phyloP scores from a whole-genome alignment of 2,113 vertebrate genomes.

The Brachyistius frenatus region DNA sequence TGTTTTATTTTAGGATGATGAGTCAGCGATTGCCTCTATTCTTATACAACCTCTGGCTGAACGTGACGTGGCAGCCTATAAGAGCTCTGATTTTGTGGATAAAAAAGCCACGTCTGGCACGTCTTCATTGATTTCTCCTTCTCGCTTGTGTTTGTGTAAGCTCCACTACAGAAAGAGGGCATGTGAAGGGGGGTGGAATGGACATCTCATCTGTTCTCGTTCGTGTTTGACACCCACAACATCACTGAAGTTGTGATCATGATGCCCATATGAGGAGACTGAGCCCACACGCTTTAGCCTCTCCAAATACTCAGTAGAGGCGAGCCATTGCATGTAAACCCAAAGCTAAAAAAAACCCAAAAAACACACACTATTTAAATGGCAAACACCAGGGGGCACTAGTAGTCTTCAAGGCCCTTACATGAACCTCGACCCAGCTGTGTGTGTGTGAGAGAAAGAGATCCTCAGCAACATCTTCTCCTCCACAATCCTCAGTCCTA shows the following conservation, averaged over 20 bases:
- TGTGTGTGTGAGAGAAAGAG: slow-evolving; percentile 21
- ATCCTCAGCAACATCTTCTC: slow-evolving; percentile 71
- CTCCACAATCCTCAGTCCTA: slow-evolving; percentile 66
- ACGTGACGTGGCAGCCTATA: slow-evolving; percentile 57
- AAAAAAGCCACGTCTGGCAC: slow-evolving; percentile 68
- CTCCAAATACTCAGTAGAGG: slow-evolving; percentile 52
- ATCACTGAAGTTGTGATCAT: slow-evolving; percentile 41
- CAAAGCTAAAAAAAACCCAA: not conserved
- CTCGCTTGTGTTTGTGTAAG: slow-evolving; percentile 69
- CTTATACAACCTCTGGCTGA: slow-evolving; percentile 65
- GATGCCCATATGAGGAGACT: slow-evolving; percentile 54
- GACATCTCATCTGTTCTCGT: slow-evolving; percentile 56
- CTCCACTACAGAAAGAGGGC: slow-evolving; percentile 44
- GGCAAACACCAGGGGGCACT: slow-evolving; percentile 75
- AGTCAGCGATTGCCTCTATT: slow-evolving; percentile 68
- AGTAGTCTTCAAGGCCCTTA: slow-evolving; percentile 61
- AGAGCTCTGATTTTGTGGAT: slow-evolving; percentile 39
- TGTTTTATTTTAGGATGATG: slow-evolving; percentile 73
- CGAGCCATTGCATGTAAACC: slow-evolving; percentile 36
- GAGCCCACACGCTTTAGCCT: slow-evolving; percentile 62
- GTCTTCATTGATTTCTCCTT: slow-evolving; percentile 75
- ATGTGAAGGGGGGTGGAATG: slow-evolving; percentile 17
- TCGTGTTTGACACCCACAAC: slow-evolving; percentile 61
- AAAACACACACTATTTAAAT: not conserved
- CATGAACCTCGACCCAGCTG: slow-evolving; percentile 54